Percentiles rank a stretch among this genome's conserved stretches.
Evolutionary conservation across 2,888 invertebrate genomes (phyloP).

Genomic region (Dorcus parallelipipedus): DNA sequence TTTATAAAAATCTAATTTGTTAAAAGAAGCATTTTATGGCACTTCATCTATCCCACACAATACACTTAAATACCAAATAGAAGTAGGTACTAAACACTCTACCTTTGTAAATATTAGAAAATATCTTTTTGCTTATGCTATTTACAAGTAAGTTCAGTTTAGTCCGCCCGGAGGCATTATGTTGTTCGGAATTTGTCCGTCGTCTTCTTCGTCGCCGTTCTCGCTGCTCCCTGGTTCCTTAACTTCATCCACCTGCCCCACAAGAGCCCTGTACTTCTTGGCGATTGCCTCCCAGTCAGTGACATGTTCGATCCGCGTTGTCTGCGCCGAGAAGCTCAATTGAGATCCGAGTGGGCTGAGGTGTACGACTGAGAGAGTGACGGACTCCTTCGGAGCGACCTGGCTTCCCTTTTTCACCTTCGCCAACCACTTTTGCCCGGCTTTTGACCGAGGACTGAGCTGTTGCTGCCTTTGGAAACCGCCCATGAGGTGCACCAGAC

Average conservation of each 20-base stretch:
- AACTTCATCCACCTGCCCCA: constrained; percentile 60
- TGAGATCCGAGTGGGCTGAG: constrained; percentile 82
- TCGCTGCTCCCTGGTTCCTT: constrained; percentile 43
- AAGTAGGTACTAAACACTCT: no score
- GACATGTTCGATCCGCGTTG: constrained; percentile 80
- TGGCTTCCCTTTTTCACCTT: constrained; percentile 79
- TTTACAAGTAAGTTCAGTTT: constrained; percentile 3
- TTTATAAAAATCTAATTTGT: no score
- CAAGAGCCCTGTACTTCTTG: constrained; percentile 79
- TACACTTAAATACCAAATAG: no score
- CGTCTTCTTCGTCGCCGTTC: constrained; percentile 41
- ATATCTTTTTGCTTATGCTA: no score
- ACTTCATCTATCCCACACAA: no score
- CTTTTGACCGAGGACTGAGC: constrained; percentile 80
- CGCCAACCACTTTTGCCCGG: constrained; percentile 84
- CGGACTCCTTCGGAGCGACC: constrained; percentile 76
- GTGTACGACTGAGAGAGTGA: constrained; percentile 75
- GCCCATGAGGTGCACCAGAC: constrained; percentile 78
- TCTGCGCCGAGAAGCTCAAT: constrained; percentile 72
- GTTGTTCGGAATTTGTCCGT: constrained; percentile 32
- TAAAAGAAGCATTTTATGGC: no score
- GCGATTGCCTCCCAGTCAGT: constrained; percentile 90
- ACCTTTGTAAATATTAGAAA: no score
- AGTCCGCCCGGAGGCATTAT: constrained; percentile 16
- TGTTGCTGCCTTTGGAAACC: constrained; percentile 65